Conservation (phyloP, 1,140 invertebrate species). For the Heliconius congener region DNA sequence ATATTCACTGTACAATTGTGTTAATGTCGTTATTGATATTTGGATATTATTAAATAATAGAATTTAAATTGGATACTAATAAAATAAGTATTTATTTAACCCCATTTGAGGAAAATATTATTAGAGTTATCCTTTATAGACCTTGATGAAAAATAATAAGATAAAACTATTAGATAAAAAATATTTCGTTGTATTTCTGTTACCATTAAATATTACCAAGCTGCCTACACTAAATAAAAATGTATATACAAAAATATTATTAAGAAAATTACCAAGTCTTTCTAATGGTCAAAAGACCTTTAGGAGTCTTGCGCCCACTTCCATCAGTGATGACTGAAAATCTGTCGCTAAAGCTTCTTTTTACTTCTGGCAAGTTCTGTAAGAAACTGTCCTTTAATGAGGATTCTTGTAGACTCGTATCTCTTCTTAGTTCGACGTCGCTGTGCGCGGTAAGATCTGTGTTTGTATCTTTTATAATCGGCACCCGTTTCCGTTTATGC, state of each 20-base stretch:
- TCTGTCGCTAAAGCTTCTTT: conserved; percentile 73
- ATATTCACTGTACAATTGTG: too few relatives aligned
- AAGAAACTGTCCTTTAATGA: conserved; percentile 53
- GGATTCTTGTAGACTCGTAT: conserved; percentile 45
- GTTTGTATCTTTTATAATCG: conserved; percentile 42
- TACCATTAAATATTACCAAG: neutral
- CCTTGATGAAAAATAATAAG: too few relatives aligned
- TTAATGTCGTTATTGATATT: too few relatives aligned
- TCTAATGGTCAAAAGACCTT: conserved; percentile 69
- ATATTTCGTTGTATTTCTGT: neutral
- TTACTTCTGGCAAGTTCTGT: conserved; percentile 63
- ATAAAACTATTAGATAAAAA: too few relatives aligned
- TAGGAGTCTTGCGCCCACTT: conserved; percentile 58
- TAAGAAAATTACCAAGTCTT: conserved; percentile 68
- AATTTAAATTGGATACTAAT: too few relatives aligned
- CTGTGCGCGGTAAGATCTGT: conserved; percentile 36
- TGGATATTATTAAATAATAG: too few relatives aligned
- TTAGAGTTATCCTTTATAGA: too few relatives aligned
- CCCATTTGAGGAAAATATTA: too few relatives aligned
- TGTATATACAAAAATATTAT: neutral
- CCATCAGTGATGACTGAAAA: conserved; percentile 70
- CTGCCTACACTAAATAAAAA: neutral
- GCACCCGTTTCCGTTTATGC: conserved; percentile 51
- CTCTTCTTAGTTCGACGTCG: conserved; percentile 46
- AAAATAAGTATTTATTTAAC: too few relatives aligned